Evolutionary conservation across 2,888 invertebrate genomes (phyloP).

Genomic region (Calameuta pallipes): DNA sequence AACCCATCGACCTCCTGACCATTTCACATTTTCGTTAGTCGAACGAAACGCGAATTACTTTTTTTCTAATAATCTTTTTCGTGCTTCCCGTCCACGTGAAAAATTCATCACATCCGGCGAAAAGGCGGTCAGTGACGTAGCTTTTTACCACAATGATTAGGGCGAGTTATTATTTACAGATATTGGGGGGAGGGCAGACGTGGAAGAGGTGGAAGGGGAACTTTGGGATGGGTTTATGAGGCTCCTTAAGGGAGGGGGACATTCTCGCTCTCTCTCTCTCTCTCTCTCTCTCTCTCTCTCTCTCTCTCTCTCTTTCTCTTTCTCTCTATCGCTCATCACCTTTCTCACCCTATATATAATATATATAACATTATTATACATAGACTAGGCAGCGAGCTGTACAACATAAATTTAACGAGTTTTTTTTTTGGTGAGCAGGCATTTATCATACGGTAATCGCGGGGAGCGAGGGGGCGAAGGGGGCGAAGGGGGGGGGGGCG

Average conservation of each 20-base stretch:
- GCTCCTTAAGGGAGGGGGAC: no score
- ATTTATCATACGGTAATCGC: background rate
- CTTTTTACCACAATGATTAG: background rate
- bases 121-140: conserved; percentile 4
- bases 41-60: no score
- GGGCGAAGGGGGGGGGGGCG: no score
- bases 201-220: background rate
- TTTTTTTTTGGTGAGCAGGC: no score
- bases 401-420: conserved; percentile 35
- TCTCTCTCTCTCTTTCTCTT: conserved; percentile 5
- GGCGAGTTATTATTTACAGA: conserved; percentile 14
- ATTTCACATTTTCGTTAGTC: no score
- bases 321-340: background rate
- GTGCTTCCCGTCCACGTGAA: background rate
- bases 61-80: background rate
- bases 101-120: background rate
- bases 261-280: background rate
- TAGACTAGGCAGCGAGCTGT: conserved; percentile 45
- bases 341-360: conserved; percentile 13
- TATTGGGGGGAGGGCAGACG: background rate
- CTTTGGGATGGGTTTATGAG: background rate
- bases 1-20: no score
- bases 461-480: background rate
- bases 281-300: conserved; percentile 2
- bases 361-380: conserved; percentile 36